Base-by-base conservation (phyloP, 2,113 vertebrate genomes). In the Carassius carassius region DNA sequence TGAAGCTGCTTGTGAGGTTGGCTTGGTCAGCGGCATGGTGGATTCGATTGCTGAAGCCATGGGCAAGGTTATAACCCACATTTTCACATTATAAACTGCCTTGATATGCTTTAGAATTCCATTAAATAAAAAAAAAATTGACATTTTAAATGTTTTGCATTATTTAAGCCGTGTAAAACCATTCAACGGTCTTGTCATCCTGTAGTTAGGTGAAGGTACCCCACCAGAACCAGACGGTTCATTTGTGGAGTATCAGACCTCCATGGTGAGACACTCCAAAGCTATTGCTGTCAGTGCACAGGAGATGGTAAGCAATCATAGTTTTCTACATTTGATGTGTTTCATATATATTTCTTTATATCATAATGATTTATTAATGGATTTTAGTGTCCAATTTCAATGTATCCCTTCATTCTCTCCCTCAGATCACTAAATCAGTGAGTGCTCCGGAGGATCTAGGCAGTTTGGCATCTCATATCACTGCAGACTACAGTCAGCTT, bases 221-320 rank as follows among this genome's bases (percentile, higher is more conserved):
- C 97, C 96, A 70, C 96, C 96, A 56, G 97, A 99, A 88, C 95
- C 96, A 0, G 96, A 97, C 81, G 98, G 98, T 67, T 97, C 95
- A 0, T 99, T 98, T 89, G 98, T 99, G 41, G 98, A 99, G 90
- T 99, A 97, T 91, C 98, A 99, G 93, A 99, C 98, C 10, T 98
- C 97, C 0, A 98, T 97, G 92, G 98, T 99, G 85, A 99, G 98
- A 91, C 98, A 96, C 65, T 98, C 97, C 87, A 99, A 98, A 93
- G 97, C 97, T 72, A 97, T 99, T 73, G 97, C 97, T 1, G 96
- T 99, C 81, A 98, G 96, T 11, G 96, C 97, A 49, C 98, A 99
- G 88, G 98, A 99, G 92, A 99, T 99, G 98, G 97, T 99, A 92
- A 96, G 62, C 14, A 47, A 5, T 51, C 3, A 1, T 25, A 7